phyloP scores from a whole-genome alignment of 1,140 invertebrate genomes.

The Mizuhopecten yessoensis region DNA sequence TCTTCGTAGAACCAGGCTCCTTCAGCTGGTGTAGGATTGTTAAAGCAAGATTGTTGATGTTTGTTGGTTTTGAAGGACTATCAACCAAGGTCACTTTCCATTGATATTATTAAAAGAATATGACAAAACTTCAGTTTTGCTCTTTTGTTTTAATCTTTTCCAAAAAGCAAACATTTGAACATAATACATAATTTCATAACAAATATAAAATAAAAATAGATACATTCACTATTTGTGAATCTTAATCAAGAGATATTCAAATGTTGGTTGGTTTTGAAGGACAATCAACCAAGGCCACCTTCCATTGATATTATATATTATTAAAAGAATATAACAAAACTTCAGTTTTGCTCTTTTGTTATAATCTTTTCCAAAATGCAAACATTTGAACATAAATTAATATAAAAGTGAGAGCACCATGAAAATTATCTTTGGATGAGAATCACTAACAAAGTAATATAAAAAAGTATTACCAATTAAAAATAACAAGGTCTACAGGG shows the following conservation, averaged over 20 bases:
- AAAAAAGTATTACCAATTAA: no score
- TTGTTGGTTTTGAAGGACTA: neutral
- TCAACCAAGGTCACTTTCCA: neutral
- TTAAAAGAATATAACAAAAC: neutral
- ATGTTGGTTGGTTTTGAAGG: neutral
- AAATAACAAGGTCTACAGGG: no score
- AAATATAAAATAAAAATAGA: neutral
- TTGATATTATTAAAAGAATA: neutral
- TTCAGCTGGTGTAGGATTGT: neutral
- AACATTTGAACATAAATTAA: neutral
- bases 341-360: neutral
- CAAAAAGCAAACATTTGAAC: neutral
- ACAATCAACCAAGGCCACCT: neutral
- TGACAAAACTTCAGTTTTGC: neutral
- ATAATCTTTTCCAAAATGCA: neutral
- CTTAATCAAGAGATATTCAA: no score
- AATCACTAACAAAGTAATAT: no score
- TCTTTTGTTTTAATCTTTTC: neutral
- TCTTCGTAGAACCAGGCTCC: conserved; percentile 1
- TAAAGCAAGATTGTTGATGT: neutral
- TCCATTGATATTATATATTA: neutral
- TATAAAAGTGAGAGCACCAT: no score
- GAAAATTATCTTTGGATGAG: no score
- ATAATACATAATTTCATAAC: neutral
- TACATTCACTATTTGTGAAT: conserved; percentile 1